Evolutionary conservation across 2,113 vertebrate genomes (phyloP), one percentile per base, ranked within the genome.

Genomic region (Martes martes): DNA sequence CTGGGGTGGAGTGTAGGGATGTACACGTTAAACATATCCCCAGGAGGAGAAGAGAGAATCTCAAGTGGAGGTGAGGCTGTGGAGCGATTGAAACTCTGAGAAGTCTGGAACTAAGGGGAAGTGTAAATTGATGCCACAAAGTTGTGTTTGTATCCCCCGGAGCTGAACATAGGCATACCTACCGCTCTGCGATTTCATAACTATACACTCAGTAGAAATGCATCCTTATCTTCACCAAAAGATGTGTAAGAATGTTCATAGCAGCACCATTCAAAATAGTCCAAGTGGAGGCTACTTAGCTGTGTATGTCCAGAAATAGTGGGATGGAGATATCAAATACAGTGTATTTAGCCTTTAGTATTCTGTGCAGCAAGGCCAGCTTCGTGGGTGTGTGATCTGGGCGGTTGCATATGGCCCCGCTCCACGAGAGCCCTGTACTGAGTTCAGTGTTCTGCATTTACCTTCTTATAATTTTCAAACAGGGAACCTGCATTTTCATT

Each of bases 231-330:
- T 39, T 93, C 28, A 93, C 82, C 57, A 47, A 61, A 6, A 63
- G 10, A 24, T 13, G 45, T 0, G 0, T 6, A 18, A 74, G 52
- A 82, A 50, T 33, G 11, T 26, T 73, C 69, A 7, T 1, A n/a
- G 23, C 10, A 33, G 23, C 5, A 1, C 21, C n/a, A 8, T 36
- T 85, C n/a, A 28, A 4, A 94, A 52, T 1, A 45, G 28, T 19
- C 67, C 42, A 28, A 59, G 71, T n/a, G 31, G 47, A 83, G 84
- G 18, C 45, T 24, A 6, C 55, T 18, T 59, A 24, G 1, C 36
- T 14, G 8, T 4, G 6, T 16, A 6, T 4, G 10, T 16, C 39
- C 74, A 23, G 31, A 59, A 50, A 0, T 4, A n/a, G 63, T 36
- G 59, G 21, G 89, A 33, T 31, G 26, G 13, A 6, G 1, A 33